phyloP scores from a whole-genome alignment of 2,113 vertebrate species.

The Ptyas mucosa region DNA sequence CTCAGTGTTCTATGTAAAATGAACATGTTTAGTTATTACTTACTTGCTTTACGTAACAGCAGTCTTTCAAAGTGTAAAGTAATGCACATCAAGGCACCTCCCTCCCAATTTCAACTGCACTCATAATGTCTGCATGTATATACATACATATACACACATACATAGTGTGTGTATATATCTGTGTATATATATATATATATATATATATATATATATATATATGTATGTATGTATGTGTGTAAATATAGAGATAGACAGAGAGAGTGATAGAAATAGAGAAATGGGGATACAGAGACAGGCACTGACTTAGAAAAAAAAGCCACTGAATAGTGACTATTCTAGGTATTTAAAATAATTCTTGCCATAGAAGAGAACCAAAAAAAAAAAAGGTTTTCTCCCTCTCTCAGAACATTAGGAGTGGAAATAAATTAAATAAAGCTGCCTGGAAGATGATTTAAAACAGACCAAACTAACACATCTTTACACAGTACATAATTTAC shows the following conservation, averaged over 20 bases:
- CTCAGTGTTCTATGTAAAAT: background rate
- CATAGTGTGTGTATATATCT: too few relatives aligned
- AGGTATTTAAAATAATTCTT: background rate
- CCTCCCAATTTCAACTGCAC: background rate
- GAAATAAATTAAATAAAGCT: background rate
- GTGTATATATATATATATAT: too few relatives aligned
- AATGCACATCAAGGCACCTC: background rate
- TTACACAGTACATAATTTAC: background rate
- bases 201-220: too few relatives aligned
- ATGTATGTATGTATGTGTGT: too few relatives aligned
- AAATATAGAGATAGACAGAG: too few relatives aligned
- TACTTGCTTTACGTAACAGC: background rate
- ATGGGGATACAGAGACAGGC: too few relatives aligned
- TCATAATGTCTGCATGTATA: background rate
- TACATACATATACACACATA: too few relatives aligned
- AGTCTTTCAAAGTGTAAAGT: background rate
- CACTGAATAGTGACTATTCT: background rate
- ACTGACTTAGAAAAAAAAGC: background rate
- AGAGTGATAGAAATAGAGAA: too few relatives aligned
- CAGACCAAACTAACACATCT: background rate
- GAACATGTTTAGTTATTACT: background rate
- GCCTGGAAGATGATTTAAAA: background rate
- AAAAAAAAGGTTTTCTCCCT: too few relatives aligned
- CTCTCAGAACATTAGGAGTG: background rate
- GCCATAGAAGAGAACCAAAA: too few relatives aligned